Conservation (phyloP, 2,113 vertebrate genomes). For the Anhinga rufa region DNA sequence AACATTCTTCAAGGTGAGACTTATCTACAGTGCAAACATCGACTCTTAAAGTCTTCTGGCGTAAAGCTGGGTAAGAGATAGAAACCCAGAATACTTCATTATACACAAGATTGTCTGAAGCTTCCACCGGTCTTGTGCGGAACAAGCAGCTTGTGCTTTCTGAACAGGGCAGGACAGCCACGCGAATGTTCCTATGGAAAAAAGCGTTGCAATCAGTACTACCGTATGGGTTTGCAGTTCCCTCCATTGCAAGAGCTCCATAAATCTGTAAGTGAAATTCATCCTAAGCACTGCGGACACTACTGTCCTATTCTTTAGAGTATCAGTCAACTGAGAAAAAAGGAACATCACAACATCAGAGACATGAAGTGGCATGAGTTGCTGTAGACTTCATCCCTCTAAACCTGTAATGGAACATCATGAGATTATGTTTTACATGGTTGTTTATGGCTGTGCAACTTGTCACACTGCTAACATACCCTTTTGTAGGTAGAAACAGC, state of each 20-base stretch:
- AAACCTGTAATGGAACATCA: not conserved
- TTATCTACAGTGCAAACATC: conserved; percentile 83
- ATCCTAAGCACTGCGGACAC: not conserved
- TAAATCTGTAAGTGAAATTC: not conserved
- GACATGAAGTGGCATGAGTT: not conserved
- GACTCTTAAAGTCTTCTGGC: conserved; percentile 91
- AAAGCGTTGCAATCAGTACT: not conserved
- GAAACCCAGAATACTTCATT: conserved; percentile 88
- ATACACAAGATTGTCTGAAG: conserved; percentile 75
- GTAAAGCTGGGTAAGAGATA: conserved; percentile 81
- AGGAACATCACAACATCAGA: not conserved
- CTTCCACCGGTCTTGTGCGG: conserved; percentile 75
- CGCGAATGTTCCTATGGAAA: conserved; percentile 79
- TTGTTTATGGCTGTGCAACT: not conserved
- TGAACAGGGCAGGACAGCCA: conserved; percentile 87
- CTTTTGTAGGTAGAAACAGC: not conserved
- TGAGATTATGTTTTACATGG: not conserved
- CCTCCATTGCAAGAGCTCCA: not conserved
- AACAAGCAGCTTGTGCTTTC: conserved; percentile 89
- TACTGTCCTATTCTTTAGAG: not conserved
- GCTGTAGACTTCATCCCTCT: not conserved
- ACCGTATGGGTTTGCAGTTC: not conserved
- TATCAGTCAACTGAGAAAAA: not conserved
- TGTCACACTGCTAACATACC: not conserved
- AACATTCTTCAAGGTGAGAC: conserved; percentile 84